Evolutionary conservation across 2,888 invertebrate species (phyloP).

Genomic region (Napeogenes inachia): DNA sequence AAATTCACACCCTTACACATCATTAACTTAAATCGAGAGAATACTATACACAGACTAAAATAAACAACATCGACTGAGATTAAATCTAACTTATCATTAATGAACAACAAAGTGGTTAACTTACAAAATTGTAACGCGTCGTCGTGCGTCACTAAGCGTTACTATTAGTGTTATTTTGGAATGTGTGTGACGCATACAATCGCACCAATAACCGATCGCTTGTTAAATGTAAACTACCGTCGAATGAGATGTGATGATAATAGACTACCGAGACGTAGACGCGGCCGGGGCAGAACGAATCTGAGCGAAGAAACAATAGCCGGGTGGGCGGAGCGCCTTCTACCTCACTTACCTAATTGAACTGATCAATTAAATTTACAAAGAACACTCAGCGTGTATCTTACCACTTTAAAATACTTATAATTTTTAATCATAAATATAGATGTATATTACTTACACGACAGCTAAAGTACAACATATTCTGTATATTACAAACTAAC

Average conservation of each 20-base stretch:
- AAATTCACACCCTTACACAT: conserved; percentile 57
- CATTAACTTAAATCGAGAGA: conserved; percentile 66
- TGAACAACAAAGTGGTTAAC: conserved; percentile 77
- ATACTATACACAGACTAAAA: conserved; percentile 74
- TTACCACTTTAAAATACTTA: conserved; percentile 66
- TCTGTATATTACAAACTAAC: conserved; percentile 61
- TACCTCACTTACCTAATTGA: conserved; percentile 56
- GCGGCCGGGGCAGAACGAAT: conserved; percentile 46
- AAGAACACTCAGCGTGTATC: conserved; percentile 67
- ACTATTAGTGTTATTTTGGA: conserved; percentile 69
- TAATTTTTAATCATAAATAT: conserved; percentile 68
- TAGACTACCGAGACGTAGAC: conserved; percentile 8
- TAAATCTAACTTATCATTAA: conserved; percentile 75
- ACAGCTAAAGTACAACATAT: conserved; percentile 60
- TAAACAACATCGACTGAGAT: conserved; percentile 73
- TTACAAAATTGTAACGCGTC: conserved; percentile 61
- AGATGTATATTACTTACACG: conserved; percentile 60
- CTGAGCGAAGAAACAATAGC: conserved; percentile 67
- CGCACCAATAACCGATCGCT: conserved; percentile 39
- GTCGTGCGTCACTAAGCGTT: conserved; percentile 58
- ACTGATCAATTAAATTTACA: conserved; percentile 72
- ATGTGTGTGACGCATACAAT: conserved; percentile 67
- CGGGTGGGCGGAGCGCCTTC: conserved; percentile 28
- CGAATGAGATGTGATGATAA: conserved; percentile 36
- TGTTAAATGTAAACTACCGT: conserved; percentile 32